A percentile compares a stretch with the other conserved stretches of the same genome.
phyloP scores from a whole-genome alignment of 2,113 vertebrate genomes.

The Pholis gunnellus region DNA sequence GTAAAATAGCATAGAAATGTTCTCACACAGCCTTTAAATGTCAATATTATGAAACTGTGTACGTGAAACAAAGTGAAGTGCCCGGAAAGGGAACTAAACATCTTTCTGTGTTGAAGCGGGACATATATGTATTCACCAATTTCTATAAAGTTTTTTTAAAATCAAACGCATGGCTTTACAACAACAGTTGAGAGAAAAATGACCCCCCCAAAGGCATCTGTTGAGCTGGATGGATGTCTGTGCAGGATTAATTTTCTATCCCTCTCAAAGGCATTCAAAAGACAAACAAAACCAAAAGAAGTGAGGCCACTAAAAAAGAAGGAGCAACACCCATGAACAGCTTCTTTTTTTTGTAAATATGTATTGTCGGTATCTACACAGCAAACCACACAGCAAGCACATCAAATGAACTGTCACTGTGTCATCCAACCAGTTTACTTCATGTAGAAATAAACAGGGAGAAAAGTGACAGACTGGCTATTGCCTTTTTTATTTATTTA shows the following conservation, averaged over 20 bases:
- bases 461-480: conserved; percentile 44
- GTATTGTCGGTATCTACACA: conserved; percentile 46
- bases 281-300: conserved; percentile 52
- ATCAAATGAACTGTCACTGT: conserved; percentile 51
- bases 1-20: conserved; percentile 69
- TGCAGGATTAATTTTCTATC: conserved; percentile 27
- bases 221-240: conserved; percentile 43
- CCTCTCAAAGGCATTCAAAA: conserved; percentile 56
- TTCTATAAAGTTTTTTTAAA: conserved; percentile 34
- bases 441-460: conserved; percentile 41
- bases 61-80: conserved; percentile 38
- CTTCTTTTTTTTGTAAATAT: conserved; percentile 40
- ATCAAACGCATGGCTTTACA: conserved; percentile 55
- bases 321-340: conserved; percentile 45
- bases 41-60: conserved; percentile 58
- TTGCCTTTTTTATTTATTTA: conserved; percentile 14
- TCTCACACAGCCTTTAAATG: conserved; percentile 49
- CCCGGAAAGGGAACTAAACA: conserved; percentile 20
- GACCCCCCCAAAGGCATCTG: conserved; percentile 58
- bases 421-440: conserved; percentile 54
- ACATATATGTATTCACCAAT: conserved; percentile 19
- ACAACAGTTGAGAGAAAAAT: conserved; percentile 31
- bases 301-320: conserved; percentile 42
- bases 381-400: conserved; percentile 72
- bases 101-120: conserved; percentile 34